Conservation (phyloP, 2,113 vertebrate genomes). For the Lanius collurio region DNA sequence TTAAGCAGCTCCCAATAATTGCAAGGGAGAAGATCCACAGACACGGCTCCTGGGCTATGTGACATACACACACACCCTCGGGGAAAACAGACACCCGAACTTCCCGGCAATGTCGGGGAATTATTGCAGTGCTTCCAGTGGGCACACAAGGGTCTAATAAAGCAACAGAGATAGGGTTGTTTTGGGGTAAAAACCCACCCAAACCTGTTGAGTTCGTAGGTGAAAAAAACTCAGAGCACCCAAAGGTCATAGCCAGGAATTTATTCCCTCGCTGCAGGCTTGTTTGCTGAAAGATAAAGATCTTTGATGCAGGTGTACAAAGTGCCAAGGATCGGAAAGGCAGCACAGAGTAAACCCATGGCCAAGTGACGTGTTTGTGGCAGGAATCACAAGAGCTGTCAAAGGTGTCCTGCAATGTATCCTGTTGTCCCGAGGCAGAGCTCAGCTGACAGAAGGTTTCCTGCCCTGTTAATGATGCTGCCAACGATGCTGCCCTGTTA, state of each 20-base stretch:
- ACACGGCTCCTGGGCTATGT: rapidly evolving
- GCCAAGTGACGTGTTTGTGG: neutral
- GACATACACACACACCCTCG: rapidly evolving
- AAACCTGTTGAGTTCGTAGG: neutral
- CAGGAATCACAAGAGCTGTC: neutral
- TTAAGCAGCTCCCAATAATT: neutral
- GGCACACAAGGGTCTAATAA: neutral
- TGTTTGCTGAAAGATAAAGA: conserved; percentile 51
- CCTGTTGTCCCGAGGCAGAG: neutral
- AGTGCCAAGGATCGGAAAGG: conserved; percentile 15
- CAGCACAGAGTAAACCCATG: neutral
- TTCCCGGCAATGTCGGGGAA: neutral
- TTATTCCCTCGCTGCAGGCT: neutral
- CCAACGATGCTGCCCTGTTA: rapidly evolving
- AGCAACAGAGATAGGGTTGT: neutral
- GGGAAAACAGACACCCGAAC: neutral
- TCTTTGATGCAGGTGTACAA: conserved; percentile 42
- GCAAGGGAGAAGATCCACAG: neutral
- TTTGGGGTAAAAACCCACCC: neutral
- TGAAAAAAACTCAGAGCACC: neutral
- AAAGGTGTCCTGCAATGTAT: neutral
- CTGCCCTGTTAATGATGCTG: neutral
- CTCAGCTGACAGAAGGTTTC: neutral
- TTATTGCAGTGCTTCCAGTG: neutral
- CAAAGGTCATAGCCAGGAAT: conserved; percentile 35